Percentiles rank a stretch among this genome's conserved stretches.
Conservation (phyloP, 2,797 vertebrate genomes). For the Brotula barbata region DNA sequence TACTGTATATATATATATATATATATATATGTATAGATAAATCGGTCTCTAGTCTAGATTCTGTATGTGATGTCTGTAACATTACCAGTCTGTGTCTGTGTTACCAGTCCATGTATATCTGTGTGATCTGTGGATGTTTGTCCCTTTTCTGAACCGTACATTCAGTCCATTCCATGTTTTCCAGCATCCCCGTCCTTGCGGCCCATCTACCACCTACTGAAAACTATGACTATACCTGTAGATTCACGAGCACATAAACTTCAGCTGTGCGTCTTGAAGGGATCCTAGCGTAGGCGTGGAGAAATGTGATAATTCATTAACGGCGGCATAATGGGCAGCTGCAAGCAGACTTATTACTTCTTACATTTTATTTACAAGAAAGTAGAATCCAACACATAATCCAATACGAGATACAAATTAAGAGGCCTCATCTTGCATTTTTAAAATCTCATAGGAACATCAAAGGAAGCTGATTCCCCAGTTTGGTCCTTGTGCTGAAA, state of each 20-base stretch:
- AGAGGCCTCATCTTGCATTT: neutral
- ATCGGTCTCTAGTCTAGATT: too few species aligned
- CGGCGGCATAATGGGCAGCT: too few species aligned
- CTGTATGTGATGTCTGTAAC: too few species aligned
- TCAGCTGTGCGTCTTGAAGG: neutral
- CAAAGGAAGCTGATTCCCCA: neutral
- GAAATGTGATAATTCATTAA: neutral
- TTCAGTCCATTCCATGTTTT: conserved; percentile 14
- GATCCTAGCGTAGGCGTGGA: neutral
- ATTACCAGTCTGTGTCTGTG: too few species aligned
- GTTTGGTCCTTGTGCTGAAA: neutral
- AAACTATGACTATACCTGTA: neutral
- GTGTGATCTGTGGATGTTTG: conserved; percentile 24
- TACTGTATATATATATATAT: too few species aligned
- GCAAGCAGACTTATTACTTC: neutral
- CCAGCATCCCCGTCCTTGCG: too few species aligned
- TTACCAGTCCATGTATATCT: conserved; percentile 6
- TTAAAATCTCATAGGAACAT: neutral
- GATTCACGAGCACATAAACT: neutral
- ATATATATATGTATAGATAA: too few species aligned
- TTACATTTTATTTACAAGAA: neutral
- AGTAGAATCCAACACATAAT: neutral
- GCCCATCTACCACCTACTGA: conserved; percentile 3
- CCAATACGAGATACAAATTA: neutral
- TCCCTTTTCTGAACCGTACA: conserved; percentile 15